Conservation (phyloP, 2,888 invertebrate species). For the Philereme transversata region DNA sequence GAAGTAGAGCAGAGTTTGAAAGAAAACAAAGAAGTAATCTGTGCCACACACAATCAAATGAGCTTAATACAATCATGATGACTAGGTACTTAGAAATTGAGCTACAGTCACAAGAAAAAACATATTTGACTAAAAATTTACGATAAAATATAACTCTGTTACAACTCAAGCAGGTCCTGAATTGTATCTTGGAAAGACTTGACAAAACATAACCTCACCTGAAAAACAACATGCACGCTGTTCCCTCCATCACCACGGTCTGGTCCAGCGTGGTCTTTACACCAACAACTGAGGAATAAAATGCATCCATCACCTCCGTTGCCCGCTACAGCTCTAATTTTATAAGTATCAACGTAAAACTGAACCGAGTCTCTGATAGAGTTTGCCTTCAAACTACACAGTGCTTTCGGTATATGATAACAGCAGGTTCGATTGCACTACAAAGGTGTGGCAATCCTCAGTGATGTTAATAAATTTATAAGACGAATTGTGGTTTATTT, state of each 20-base stretch:
- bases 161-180: too few relatives aligned
- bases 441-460: conserved; percentile 37
- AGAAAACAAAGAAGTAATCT: neutral
- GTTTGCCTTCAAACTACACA: conserved; percentile 71
- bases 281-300: conserved; percentile 92
- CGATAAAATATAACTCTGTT: too few relatives aligned
- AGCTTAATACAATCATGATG: too few relatives aligned
- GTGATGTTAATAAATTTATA: conserved; percentile 43
- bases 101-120: too few relatives aligned
- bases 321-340: conserved; percentile 89
- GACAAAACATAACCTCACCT: conserved; percentile 46
- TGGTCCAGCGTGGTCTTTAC: conserved; percentile 95
- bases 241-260: conserved; percentile 98
- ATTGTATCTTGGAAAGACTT: too few relatives aligned
- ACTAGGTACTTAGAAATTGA: too few relatives aligned
- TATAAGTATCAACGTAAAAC: conserved; percentile 89
- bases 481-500: conserved; percentile 42
- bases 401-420: conserved; percentile 61
- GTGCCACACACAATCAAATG: neutral
- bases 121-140: too few relatives aligned
- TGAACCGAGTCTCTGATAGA: conserved; percentile 70
- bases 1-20: too few relatives aligned
- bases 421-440: conserved; percentile 48
- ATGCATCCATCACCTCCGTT: conserved; percentile 97
- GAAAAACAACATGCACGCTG: conserved; percentile 96